Evolutionary conservation across 2,113 vertebrate genomes (phyloP).

Genomic region (Garra rufa): DNA sequence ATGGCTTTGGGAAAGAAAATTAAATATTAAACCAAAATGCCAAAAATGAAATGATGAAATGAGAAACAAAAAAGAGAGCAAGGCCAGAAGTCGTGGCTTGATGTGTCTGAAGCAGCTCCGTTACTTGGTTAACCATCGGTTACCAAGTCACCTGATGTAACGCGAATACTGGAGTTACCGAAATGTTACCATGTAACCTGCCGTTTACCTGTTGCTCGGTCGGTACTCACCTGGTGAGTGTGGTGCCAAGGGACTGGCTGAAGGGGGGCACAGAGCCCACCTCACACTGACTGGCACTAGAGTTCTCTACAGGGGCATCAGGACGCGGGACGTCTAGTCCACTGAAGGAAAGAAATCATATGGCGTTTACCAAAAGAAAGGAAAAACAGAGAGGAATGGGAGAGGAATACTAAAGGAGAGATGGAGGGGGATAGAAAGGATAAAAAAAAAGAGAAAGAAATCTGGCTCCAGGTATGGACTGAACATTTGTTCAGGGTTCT

Average conservation of each 20-base stretch:
- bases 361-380: constrained; percentile 75
- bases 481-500: not conserved
- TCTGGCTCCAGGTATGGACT: not conserved
- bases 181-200: constrained; percentile 40
- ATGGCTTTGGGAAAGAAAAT: not conserved
- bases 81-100: constrained; percentile 61
- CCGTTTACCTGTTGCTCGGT: constrained; percentile 64
- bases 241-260: constrained; percentile 81
- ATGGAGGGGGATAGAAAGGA: not conserved
- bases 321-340: constrained; percentile 87
- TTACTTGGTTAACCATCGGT: constrained; percentile 11
- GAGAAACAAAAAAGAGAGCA: constrained; percentile 61
- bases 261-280: constrained; percentile 82
- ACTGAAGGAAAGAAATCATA: constrained; percentile 87
- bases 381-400: constrained; percentile 44
- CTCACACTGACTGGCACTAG: constrained; percentile 85
- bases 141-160: constrained; percentile 39
- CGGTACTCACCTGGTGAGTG: constrained; percentile 85
- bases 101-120: constrained; percentile 6
- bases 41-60: constrained; percentile 37
- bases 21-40: constrained; percentile 43
- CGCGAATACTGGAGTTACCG: constrained; percentile 51
- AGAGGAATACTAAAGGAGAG: constrained; percentile 40
- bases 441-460: not conserved
- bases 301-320: constrained; percentile 84